Conservation (phyloP, 2,888 invertebrate genomes). For the Cerastoderma edule region DNA sequence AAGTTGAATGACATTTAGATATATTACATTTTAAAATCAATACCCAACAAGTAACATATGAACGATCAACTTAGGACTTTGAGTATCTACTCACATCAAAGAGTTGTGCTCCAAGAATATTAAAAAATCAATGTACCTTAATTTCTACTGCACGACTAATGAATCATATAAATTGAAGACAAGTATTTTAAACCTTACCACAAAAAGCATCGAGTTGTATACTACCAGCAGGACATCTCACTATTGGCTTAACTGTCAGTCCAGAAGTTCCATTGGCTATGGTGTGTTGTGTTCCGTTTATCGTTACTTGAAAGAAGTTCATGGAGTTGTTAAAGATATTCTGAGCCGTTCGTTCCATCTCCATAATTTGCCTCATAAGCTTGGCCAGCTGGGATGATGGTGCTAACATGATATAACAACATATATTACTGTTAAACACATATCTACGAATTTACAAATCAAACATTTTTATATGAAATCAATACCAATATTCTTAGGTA, state of each 20-base stretch:
- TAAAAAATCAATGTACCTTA: neutral
- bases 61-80: too few relatives aligned
- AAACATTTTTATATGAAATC: neutral
- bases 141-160: too few relatives aligned
- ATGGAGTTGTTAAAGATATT: slow-evolving; percentile 5
- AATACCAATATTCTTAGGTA: neutral
- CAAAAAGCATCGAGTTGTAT: slow-evolving; percentile 7
- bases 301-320: neutral
- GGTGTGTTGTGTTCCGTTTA: neutral
- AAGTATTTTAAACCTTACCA: too few relatives aligned
- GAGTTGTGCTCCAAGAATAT: neutral
- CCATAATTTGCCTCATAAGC: neutral
- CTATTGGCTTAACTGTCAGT: neutral
- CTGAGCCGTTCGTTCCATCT: slow-evolving; percentile 2
- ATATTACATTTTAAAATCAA: too few relatives aligned
- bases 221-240: slow-evolving; percentile 6
- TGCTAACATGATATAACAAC: too few relatives aligned
- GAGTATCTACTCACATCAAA: neutral
- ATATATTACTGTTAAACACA: neutral
- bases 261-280: neutral
- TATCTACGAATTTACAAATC: neutral
- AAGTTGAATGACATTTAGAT: too few relatives aligned
- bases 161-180: too few relatives aligned
- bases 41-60: too few relatives aligned
- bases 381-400: neutral